Evolutionary conservation across 1,140 invertebrate genomes (phyloP).

Genomic region (Polypedilum pembai): DNA sequence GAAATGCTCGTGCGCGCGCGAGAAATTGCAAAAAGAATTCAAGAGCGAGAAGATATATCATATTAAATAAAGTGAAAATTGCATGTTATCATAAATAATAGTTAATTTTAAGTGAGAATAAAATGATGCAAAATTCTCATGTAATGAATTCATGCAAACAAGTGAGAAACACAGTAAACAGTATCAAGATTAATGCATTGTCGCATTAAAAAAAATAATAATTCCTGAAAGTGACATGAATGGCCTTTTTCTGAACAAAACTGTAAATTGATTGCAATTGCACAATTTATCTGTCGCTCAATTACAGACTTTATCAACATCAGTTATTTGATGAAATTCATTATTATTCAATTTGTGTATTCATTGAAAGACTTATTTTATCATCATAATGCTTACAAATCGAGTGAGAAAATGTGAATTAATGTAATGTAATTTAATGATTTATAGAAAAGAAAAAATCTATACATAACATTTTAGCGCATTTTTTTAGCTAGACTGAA

Average conservation of each 20-base stretch:
- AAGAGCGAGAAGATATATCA: background rate
- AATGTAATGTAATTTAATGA: too few species aligned
- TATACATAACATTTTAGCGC: too few species aligned
- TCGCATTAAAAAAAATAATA: background rate
- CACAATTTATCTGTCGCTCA: conserved; percentile 1
- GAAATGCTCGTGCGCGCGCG: conserved; percentile 1
- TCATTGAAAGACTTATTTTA: too few species aligned
- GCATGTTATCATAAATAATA: background rate
- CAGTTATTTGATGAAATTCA: too few species aligned
- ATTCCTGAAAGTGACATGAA: background rate
- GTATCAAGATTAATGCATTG: background rate
- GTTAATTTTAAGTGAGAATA: too few species aligned
- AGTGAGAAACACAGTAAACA: background rate
- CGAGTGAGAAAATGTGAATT: too few species aligned
- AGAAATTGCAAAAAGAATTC: background rate
- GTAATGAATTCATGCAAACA: background rate
- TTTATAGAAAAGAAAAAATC: too few species aligned
- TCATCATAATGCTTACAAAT: too few species aligned
- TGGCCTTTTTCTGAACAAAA: background rate
- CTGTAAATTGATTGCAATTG: background rate
- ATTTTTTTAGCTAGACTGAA: too few species aligned
- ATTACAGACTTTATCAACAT: background rate
- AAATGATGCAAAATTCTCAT: too few species aligned
- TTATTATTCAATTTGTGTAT: too few species aligned
- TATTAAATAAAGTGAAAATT: background rate